phyloP scores from a whole-genome alignment of 2,797 vertebrate genomes.

The Eulemur rubriventer region DNA sequence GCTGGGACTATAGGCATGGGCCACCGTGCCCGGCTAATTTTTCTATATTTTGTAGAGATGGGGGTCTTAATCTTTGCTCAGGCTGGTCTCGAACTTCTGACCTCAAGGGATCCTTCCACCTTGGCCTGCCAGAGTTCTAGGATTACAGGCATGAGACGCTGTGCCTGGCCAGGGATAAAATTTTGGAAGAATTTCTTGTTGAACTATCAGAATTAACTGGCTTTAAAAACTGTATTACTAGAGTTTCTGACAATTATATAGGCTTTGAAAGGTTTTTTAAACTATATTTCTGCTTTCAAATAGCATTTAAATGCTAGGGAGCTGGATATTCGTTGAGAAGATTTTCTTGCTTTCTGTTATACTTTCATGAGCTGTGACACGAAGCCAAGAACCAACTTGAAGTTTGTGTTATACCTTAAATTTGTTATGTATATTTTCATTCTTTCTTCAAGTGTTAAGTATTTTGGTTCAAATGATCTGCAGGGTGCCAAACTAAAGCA shows the following conservation, averaged over 20 bases:
- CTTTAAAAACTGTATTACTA: neutral
- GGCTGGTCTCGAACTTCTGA: neutral
- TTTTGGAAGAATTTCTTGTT: neutral
- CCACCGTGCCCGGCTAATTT: neutral
- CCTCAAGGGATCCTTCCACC: neutral
- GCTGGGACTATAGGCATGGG: neutral
- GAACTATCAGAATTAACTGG: neutral
- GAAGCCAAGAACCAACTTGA: neutral
- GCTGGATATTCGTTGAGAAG: neutral
- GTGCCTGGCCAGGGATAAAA: neutral
- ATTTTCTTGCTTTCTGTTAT: conserved; percentile 13
- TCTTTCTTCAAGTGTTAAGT: neutral
- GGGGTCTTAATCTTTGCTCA: neutral
- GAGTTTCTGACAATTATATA: neutral
- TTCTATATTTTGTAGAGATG: neutral
- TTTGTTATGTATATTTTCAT: neutral
- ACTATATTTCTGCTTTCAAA: neutral
- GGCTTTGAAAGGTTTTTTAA: conserved; percentile 17
- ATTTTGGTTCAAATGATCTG: neutral
- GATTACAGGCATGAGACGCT: neutral
- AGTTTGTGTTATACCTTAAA: neutral
- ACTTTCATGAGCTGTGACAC: neutral
- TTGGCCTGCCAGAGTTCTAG: neutral
- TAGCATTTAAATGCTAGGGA: neutral
- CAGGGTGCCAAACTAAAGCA: neutral